Evolutionary conservation across 1,140 invertebrate species (phyloP).

Genomic region (Glomeris maerens): DNA sequence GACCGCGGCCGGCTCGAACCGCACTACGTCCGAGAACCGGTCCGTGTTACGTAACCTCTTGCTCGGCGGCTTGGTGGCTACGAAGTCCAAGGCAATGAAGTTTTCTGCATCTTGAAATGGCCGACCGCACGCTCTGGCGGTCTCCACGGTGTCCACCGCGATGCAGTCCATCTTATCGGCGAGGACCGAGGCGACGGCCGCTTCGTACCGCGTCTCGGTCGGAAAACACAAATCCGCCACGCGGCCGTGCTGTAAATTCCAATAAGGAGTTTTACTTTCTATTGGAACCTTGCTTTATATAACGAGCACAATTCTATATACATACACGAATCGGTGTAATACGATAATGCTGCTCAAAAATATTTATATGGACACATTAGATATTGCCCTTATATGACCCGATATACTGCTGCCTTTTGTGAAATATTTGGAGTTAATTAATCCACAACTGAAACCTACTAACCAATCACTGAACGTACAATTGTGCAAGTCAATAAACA

Average conservation of each 20-base stretch:
- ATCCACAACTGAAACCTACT: no score
- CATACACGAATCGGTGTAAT: no score
- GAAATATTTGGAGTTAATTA: no score
- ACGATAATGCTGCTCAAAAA: no score
- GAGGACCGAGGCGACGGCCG: constrained; percentile 96
- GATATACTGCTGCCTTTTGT: constrained; percentile 1
- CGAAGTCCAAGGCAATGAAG: constrained; percentile 91
- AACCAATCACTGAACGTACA: no score
- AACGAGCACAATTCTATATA: no score
- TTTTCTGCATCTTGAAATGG: constrained; percentile 96
- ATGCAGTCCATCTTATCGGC: constrained; percentile 99
- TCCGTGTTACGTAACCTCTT: constrained; percentile 55
- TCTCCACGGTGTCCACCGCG: constrained; percentile 96
- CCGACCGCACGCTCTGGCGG: constrained; percentile 90
- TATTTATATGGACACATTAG: no score
- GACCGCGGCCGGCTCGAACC: constrained; percentile 85
- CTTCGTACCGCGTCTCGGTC: constrained; percentile 90
- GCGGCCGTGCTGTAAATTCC: constrained; percentile 60
- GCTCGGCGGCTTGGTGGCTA: constrained; percentile 85
- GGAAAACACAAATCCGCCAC: constrained; percentile 99
- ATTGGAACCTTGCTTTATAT: no score
- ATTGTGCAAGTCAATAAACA: no score
- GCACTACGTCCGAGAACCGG: constrained; percentile 89
- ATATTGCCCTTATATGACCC: neutral
- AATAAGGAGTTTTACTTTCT: no score